Conservation (phyloP, 2,113 vertebrate species). For the Dicerorhinus sumatrensis region DNA sequence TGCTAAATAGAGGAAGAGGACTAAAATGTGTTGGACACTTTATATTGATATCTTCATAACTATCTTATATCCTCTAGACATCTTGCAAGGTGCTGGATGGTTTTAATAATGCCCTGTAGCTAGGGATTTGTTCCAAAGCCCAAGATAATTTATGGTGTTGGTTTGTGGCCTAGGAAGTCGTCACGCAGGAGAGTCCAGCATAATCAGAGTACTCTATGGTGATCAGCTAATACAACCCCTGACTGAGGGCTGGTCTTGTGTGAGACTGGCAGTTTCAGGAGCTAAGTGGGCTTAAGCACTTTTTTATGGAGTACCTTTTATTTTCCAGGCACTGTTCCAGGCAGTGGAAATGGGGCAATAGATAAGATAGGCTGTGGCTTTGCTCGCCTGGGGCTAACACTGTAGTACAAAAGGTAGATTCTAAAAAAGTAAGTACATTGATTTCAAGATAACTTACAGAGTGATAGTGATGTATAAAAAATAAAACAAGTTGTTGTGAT, state of each 20-base stretch:
- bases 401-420: not conserved
- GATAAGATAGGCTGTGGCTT: not conserved
- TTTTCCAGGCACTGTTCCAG: not conserved
- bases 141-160: not conserved
- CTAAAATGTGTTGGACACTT: not conserved
- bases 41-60: not conserved
- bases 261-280: not conserved
- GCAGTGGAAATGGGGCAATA: not conserved
- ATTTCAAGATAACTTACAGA: not conserved
- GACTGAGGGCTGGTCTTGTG: not conserved
- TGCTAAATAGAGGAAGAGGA: not conserved
- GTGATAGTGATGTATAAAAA: not conserved
- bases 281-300: not conserved
- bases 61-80: not conserved
- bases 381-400: not conserved
- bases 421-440: not conserved
- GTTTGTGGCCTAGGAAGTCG: not conserved
- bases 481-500: not conserved
- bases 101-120: conserved; percentile 37
- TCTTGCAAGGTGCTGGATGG: not conserved
- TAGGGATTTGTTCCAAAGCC: conserved; percentile 47
- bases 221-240: not conserved
- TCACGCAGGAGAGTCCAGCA: not conserved
- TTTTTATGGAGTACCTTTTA: conserved; percentile 32
- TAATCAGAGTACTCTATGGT: not conserved